A percentile compares a stretch with the other conserved stretches of the same genome.
phyloP scores from a whole-genome alignment of 2,797 vertebrate species.

The Cygnus olor region DNA sequence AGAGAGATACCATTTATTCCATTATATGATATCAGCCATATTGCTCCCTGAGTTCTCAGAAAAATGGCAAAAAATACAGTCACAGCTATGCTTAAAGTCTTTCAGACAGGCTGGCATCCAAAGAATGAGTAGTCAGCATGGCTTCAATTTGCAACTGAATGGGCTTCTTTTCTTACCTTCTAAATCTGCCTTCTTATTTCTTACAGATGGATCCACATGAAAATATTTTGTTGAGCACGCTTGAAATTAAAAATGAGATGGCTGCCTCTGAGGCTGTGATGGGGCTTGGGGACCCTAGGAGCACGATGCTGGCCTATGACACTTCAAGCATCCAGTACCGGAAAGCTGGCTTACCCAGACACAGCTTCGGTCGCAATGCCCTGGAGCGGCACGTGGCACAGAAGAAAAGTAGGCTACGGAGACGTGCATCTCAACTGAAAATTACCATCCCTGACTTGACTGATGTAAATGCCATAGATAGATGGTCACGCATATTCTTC shows the following conservation, averaged over 20 bases:
- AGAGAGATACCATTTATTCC: neutral
- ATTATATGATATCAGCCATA: neutral
- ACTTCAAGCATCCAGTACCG: constrained; percentile 94
- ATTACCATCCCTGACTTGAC: constrained; percentile 98
- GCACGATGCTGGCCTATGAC: constrained; percentile 95
- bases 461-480: constrained; percentile 98
- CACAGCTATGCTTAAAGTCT: neutral
- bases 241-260: constrained; percentile 99
- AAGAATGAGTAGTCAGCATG: neutral
- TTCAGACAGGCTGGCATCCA: neutral
- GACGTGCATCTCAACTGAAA: constrained; percentile 95
- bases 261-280: constrained; percentile 92
- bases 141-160: neutral
- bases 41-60: neutral
- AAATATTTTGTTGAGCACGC: constrained; percentile 95
- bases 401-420: constrained; percentile 95
- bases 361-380: constrained; percentile 92
- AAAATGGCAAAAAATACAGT: neutral
- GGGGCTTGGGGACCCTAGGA: constrained; percentile 92
- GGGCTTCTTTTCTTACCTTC: neutral
- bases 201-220: constrained; percentile 96
- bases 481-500: constrained; percentile 98
- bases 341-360: constrained; percentile 90
- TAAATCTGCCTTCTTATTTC: constrained; percentile 6
- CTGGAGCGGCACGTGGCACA: constrained; percentile 94